These are phyloP conservation scores for Drosophila leontia DNA, from an alignment of 1,140 invertebrate species.

Conservation along the genomic window DNA sequence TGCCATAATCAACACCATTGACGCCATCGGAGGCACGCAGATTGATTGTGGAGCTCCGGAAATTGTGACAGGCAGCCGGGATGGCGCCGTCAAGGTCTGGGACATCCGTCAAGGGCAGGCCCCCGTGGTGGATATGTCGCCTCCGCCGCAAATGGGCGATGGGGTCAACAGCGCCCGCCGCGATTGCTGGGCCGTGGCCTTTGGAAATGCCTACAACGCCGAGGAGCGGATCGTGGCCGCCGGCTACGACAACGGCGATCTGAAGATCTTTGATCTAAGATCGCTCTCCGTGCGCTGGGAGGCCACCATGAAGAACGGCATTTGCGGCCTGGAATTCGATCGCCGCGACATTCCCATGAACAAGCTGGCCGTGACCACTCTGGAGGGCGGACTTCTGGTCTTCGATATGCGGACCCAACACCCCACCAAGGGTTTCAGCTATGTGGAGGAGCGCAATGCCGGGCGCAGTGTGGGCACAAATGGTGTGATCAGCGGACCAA, in stretches of 20 bases:
- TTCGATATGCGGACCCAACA: conserved; percentile 96
- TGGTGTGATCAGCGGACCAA: conserved; percentile 87
- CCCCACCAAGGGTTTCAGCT: conserved; percentile 94
- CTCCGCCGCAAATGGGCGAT: conserved; percentile 87
- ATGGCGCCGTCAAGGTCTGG: conserved; percentile 98
- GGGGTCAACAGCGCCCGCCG: conserved; percentile 86
- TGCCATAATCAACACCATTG: conserved; percentile 96
- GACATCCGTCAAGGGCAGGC: conserved; percentile 95
- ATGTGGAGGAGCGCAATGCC: conserved; percentile 88
- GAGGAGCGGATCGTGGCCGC: conserved; percentile 94
- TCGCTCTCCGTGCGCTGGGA: conserved; percentile 95
- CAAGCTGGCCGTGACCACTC: conserved; percentile 95
- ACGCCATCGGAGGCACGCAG: conserved; percentile 95
- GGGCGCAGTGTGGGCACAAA: conserved; percentile 84
- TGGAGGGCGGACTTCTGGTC: conserved; percentile 96
- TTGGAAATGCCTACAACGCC: conserved; percentile 94
- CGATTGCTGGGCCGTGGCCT: conserved; percentile 95
- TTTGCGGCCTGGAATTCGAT: conserved; percentile 96
- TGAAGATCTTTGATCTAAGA: conserved; percentile 97
- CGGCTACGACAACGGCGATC: conserved; percentile 98
- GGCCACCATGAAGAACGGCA: conserved; percentile 96
- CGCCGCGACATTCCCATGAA: conserved; percentile 98
- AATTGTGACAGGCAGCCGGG: conserved; percentile 96
- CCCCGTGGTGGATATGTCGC: conserved; percentile 95
- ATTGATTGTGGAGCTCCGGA: conserved; percentile 96